Percentiles rank a stretch among this genome's conserved stretches.
Evolutionary conservation across 2,113 vertebrate species (phyloP).

Genomic region (Furnarius figulus): DNA sequence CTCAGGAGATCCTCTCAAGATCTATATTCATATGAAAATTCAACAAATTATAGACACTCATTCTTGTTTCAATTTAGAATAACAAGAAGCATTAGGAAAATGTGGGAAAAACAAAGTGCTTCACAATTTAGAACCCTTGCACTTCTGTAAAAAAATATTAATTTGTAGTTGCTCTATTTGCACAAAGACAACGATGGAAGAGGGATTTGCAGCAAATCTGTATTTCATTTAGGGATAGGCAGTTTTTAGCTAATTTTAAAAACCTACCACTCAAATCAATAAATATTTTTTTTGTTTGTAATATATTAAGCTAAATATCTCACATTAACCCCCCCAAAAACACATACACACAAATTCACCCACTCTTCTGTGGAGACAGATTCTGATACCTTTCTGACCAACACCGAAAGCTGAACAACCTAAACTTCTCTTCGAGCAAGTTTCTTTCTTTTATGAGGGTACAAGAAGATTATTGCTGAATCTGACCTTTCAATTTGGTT

Average conservation of each 20-base stretch:
- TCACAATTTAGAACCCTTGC: neutral
- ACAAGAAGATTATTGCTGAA: neutral
- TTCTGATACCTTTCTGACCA: neutral
- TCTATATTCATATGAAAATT: neutral
- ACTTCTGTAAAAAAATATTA: neutral
- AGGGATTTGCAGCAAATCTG: neutral
- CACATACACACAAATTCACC: neutral
- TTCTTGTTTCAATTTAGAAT: neutral
- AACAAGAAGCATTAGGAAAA: neutral
- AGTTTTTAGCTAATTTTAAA: neutral
- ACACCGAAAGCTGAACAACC: neutral
- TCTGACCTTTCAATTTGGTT: neutral
- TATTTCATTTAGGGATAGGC: neutral
- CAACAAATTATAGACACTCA: neutral
- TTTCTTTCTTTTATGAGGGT: accelerated
- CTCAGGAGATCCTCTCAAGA: neutral
- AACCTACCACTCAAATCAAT: neutral
- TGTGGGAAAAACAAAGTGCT: neutral
- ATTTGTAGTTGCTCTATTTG: neutral
- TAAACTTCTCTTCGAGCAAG: neutral
- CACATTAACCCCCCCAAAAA: neutral
- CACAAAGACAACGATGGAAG: neutral
- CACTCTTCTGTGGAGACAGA: neutral
- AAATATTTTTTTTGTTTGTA: neutral
- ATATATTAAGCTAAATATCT: neutral